Percentiles rank a stretch among this genome's conserved stretches.
Evolutionary conservation across 2,113 vertebrate genomes (phyloP).

Genomic region (Lanius collurio): DNA sequence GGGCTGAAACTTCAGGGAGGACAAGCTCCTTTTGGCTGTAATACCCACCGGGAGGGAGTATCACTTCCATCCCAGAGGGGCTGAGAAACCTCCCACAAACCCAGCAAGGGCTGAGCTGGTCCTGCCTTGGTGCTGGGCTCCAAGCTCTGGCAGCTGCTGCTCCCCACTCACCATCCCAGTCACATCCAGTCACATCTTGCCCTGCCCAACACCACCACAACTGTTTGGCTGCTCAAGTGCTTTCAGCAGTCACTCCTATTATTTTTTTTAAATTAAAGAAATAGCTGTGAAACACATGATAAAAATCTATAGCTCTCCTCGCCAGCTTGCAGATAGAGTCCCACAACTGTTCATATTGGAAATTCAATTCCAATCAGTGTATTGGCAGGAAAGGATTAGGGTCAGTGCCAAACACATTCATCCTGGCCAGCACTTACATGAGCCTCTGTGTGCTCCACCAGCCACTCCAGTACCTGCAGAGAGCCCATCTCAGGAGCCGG

Average conservation of each 20-base stretch:
- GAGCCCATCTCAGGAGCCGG: neutral
- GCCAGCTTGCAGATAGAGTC: neutral
- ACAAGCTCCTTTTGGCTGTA: neutral
- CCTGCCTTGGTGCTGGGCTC: neutral
- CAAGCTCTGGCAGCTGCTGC: neutral
- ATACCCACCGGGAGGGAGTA: neutral
- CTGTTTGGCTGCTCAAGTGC: neutral
- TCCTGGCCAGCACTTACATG: neutral
- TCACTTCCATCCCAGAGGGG: neutral
- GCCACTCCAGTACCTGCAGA: neutral
- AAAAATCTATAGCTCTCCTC: constrained; percentile 21
- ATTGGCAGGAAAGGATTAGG: constrained; percentile 32
- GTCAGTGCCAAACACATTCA: neutral
- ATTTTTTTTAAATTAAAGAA: neutral
- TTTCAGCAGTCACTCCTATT: neutral
- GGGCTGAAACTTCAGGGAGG: neutral
- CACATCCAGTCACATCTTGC: neutral
- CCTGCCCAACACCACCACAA: neutral
- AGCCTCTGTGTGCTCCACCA: neutral
- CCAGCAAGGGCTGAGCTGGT: neutral
- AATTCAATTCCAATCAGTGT: constrained; percentile 40
- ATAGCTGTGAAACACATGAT: constrained; percentile 34
- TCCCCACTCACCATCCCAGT: neutral
- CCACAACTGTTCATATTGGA: neutral
- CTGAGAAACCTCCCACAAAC: neutral